These are phyloP conservation scores for Leptopilina drosophilae DNA, from an alignment of 2,888 invertebrate species.

Conservation along the genomic window DNA sequence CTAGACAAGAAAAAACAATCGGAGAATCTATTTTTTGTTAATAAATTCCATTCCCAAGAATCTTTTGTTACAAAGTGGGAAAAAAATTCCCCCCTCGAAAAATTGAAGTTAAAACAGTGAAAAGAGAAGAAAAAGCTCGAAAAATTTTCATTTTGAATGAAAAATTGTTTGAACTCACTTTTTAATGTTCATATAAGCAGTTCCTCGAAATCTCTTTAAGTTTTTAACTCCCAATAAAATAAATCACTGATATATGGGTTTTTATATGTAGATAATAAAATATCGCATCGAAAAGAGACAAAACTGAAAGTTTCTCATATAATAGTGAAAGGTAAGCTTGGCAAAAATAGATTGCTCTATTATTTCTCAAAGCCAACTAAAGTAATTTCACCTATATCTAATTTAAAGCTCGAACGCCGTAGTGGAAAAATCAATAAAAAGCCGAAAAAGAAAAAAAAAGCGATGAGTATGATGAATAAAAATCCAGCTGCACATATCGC, in stretches of 20 bases:
- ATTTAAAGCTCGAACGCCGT: neutral
- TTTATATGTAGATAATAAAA: slow-evolving; percentile 15
- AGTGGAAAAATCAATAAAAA: neutral
- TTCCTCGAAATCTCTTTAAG: neutral
- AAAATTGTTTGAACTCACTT: neutral
- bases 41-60: no score
- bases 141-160: neutral
- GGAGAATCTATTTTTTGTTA: no score
- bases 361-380: neutral
- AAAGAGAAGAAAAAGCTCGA: no score
- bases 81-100: no score
- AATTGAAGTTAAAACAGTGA: no score
- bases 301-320: slow-evolving; percentile 14
- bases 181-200: neutral
- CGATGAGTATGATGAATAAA: slow-evolving; percentile 11
- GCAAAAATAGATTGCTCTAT: slow-evolving; percentile 20
- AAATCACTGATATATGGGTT: neutral
- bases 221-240: slow-evolving; percentile 19
- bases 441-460: neutral
- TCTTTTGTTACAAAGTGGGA: no score
- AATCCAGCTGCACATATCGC: slow-evolving; percentile 17
- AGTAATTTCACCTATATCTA: slow-evolving; percentile 17
- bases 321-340: neutral
- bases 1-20: no score
- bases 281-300: slow-evolving; percentile 1